Evolutionary conservation across 2,888 invertebrate species (phyloP), one percentile per base, ranked within the genome.

Genomic region (Drosophila kambysellisi): DNA sequence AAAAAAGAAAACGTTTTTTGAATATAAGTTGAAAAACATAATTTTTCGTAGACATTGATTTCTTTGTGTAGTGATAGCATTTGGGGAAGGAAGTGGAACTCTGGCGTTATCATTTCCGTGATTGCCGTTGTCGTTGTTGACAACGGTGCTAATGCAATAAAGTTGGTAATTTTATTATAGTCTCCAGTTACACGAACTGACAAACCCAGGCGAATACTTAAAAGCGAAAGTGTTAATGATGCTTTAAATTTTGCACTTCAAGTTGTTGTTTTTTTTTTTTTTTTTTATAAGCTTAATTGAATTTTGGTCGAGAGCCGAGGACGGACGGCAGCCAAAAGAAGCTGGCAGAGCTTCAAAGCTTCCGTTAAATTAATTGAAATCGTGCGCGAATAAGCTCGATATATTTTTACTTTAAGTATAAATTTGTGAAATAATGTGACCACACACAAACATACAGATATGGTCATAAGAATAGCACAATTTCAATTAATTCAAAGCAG

Each of bases 111-210:
- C 25, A 39, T 39, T 52, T 25, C 9, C 30, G n/a, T 37, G 46
- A 46, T 20, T 58, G 37, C 29, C 56, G 25, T n/a, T 37, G 50
- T n/a, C 20, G 64, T 50, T 64, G 33, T 29, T 48, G 39, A 43
- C 53, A 48, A 50, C 46, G 57, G 48, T 66, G 81, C 64, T 74
- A 71, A 70, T 79, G 68, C 72, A 81, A 83, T 81, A 82, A 83
- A 81, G 75, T 78, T 83, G 83, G 63, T 83, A 83, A 83, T 81
- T 82, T 83, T 75, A 81, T 82, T 82, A 83, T 63, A 70, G 53
- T 68, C 60, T 35, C 52, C 29, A n/a, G 20, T 41, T 41, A 37
- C 46, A 54, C 30, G 60, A 53, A 64, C 78, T n/a, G 32, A 32
- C 52, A 46, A 15, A 52, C 46, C 57, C 25, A 51, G 60, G 8